Conservation (phyloP, 2,113 vertebrate species). For the Microtus oregoni region DNA sequence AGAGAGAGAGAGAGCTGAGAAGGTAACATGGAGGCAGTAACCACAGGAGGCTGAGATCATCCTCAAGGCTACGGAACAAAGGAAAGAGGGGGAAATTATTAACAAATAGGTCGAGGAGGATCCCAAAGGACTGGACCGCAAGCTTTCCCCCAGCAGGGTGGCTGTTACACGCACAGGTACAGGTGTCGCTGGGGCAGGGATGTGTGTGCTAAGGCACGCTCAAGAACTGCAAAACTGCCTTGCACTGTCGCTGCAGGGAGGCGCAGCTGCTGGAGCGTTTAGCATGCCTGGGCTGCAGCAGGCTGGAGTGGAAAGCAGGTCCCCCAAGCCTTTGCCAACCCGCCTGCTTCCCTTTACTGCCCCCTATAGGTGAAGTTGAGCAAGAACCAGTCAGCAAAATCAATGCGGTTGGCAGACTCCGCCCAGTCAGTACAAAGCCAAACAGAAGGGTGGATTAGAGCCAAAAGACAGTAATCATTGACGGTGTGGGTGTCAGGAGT, state of each 20-base stretch:
- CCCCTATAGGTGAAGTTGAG: conserved; percentile 47
- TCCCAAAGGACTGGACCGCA: background rate
- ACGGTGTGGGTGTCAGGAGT: background rate
- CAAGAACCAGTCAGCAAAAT: background rate
- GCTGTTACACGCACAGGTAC: background rate
- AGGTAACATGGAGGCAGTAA: background rate
- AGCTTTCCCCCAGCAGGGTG: too few species aligned
- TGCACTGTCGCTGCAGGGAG: background rate
- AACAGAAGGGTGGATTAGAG: background rate
- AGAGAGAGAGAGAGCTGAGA: background rate
- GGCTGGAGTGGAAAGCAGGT: background rate
- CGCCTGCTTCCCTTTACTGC: conserved; percentile 47
- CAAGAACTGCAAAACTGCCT: background rate
- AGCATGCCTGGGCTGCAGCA: background rate
- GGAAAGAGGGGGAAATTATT: background rate
- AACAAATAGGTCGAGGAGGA: background rate
- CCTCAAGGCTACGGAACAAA: background rate
- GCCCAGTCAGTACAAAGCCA: conserved; percentile 3
- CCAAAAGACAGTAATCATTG: background rate
- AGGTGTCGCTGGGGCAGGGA: background rate
- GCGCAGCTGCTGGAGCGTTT: background rate
- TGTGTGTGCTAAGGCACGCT: background rate
- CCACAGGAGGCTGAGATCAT: background rate
- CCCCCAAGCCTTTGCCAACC: background rate
- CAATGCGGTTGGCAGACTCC: background rate